Conservation (phyloP, 2,113 vertebrate genomes). For the Ceyx margarethae region DNA sequence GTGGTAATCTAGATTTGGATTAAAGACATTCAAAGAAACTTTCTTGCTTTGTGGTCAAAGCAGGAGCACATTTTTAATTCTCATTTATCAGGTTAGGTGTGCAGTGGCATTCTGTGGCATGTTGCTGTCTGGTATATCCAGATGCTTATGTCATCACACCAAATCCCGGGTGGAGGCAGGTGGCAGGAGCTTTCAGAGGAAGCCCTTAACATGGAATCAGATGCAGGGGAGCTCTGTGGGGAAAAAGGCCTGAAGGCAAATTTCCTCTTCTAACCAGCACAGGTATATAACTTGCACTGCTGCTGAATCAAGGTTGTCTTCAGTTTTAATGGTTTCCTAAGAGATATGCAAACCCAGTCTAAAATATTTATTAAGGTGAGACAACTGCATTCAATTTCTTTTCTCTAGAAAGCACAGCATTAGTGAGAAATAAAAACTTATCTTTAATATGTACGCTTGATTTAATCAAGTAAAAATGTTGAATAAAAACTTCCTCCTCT, state of each 20-base stretch:
- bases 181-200: neutral
- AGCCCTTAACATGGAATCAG: neutral
- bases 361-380: neutral
- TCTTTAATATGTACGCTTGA: neutral
- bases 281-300: neutral
- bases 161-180: neutral
- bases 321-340: neutral
- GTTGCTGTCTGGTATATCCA: accelerated
- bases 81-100: neutral
- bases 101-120: neutral
- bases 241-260: neutral
- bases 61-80: neutral
- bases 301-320: neutral
- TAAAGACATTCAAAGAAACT: neutral
- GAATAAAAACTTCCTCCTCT: neutral
- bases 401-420: neutral
- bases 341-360: accelerated
- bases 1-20: neutral
- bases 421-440: neutral
- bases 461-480: neutral
- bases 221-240: neutral
- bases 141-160: neutral
- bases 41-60: neutral
- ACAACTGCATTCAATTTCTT: neutral
- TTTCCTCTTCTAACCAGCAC: neutral